Evolutionary conservation across 2,888 invertebrate species (phyloP).

Genomic region (Oscheius sp.): DNA sequence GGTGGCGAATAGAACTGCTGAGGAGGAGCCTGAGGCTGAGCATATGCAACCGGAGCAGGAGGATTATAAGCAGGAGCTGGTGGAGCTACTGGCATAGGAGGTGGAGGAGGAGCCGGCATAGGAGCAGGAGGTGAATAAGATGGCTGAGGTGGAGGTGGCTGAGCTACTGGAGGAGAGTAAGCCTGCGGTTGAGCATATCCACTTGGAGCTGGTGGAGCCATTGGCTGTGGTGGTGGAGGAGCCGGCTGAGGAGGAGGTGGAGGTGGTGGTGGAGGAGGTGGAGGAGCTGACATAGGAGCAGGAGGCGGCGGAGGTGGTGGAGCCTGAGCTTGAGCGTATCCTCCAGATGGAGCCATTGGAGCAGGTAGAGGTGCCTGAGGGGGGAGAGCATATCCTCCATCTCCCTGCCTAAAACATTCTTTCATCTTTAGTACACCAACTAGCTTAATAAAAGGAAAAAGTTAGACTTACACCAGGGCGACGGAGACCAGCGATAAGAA

Average conservation of each 20-base stretch:
- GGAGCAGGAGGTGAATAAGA: not conserved
- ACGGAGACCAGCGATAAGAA: slow-evolving; percentile 16
- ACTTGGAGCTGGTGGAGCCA: not conserved
- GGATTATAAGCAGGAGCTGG: slow-evolving; percentile 1
- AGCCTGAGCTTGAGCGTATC: not conserved
- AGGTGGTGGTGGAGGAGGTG: not conserved
- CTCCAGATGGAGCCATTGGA: not conserved
- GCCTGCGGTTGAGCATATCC: not conserved
- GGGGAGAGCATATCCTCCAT: not conserved
- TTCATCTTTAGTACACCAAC: not conserved
- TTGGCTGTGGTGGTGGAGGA: not conserved
- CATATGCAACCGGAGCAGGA: not conserved
- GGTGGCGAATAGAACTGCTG: not conserved
- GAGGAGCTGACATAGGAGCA: not conserved
- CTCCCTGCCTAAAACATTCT: not conserved
- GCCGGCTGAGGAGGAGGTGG: slow-evolving; percentile 2
- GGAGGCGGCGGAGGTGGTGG: not conserved
- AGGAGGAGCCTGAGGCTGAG: slow-evolving; percentile 1
- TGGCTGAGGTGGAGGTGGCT: not conserved
- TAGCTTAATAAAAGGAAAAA: not conserved
- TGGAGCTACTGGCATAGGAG: not conserved
- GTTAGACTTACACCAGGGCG: not conserved
- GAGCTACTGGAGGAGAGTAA: no score
- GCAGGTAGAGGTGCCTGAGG: slow-evolving; percentile 2
- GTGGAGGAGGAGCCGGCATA: not conserved